Evolutionary conservation across 2,888 invertebrate species (phyloP).

Genomic region (Boloria euphrosyne): DNA sequence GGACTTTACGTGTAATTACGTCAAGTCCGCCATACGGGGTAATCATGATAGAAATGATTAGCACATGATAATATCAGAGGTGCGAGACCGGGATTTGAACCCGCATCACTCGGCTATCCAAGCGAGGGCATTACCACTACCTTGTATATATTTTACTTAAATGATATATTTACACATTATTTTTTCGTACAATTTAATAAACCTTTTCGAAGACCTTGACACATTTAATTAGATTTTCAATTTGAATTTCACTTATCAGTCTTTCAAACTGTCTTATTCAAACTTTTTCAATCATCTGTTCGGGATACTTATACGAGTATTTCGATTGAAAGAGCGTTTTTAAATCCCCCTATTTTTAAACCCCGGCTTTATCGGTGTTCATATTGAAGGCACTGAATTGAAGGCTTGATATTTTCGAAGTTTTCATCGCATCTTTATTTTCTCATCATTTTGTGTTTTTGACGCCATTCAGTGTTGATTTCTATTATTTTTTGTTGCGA

Average conservation of each 20-base stretch:
- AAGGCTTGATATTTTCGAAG: constrained; percentile 16
- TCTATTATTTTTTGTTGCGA: too few species aligned
- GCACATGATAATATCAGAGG: too few species aligned
- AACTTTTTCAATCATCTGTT: constrained; percentile 66
- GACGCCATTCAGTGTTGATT: too few species aligned
- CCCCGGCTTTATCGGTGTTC: constrained; percentile 25
- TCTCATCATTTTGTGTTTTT: too few species aligned
- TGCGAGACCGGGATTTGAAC: too few species aligned
- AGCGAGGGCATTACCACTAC: too few species aligned
- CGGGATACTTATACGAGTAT: constrained; percentile 40
- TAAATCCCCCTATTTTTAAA: constrained; percentile 23
- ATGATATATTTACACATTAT: not conserved
- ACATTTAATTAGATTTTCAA: constrained; percentile 22
- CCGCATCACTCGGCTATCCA: too few species aligned
- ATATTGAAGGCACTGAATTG: constrained; percentile 31
- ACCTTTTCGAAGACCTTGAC: constrained; percentile 16
- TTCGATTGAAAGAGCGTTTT: constrained; percentile 31
- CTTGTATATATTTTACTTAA: too few species aligned
- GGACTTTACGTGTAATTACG: too few species aligned
- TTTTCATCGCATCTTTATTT: too few species aligned
- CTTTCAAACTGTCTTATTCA: constrained; percentile 53
- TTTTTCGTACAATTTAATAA: not conserved
- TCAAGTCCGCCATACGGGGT: too few species aligned
- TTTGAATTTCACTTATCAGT: constrained; percentile 39
- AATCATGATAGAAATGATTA: too few species aligned